Percentiles rank a stretch among this genome's conserved stretches.
Conservation (phyloP, 64 coral and sea anemone species). For the Porites australiensis region DNA sequence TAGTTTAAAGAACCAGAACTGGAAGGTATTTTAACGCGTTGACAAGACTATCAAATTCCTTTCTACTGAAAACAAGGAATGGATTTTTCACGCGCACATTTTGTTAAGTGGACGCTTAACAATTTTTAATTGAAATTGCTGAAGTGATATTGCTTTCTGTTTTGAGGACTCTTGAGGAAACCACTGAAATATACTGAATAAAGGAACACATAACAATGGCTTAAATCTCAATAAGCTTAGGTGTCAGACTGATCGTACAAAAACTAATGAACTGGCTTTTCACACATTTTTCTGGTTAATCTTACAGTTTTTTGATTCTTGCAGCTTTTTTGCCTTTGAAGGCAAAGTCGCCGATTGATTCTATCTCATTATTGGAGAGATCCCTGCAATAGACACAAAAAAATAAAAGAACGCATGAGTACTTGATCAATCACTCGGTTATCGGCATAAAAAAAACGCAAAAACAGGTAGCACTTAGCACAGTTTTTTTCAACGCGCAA, state of each 20-base stretch:
- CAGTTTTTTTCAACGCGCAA: too few species aligned
- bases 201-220: too few species aligned
- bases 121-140: too few species aligned
- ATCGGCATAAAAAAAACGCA: too few species aligned
- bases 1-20: not conserved
- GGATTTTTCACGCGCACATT: not conserved
- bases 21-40: too few species aligned
- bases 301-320: slow-evolving; percentile 57
- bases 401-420: not conserved
- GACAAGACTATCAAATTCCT: not conserved
- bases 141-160: slow-evolving; percentile 10
- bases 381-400: slow-evolving; percentile 13
- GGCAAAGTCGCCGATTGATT: slow-evolving; percentile 14
- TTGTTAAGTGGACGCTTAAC: not conserved
- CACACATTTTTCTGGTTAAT: not conserved
- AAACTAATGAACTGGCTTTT: slow-evolving; percentile 12
- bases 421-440: too few species aligned
- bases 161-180: not conserved
- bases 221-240: too few species aligned
- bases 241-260: too few species aligned
- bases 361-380: slow-evolving; percentile 58
- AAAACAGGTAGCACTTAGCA: too few species aligned
- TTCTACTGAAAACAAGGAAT: not conserved
- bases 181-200: not conserved
- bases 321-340: slow-evolving; percentile 40